Evolutionary conservation across 35 echinoderm and acorn worm species (phyloP).

Genomic region (Chiridota heheva): DNA sequence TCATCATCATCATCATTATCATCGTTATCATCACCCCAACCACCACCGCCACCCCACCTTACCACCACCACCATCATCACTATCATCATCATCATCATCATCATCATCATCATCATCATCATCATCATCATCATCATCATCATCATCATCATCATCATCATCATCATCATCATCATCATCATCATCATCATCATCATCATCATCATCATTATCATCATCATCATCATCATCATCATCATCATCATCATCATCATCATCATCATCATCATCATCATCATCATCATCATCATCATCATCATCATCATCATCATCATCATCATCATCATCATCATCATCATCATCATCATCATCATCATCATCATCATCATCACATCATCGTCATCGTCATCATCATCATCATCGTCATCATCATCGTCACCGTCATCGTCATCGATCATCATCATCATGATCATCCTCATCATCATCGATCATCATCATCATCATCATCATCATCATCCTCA

Average conservation of each 20-base stretch:
- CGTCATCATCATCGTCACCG: background rate
- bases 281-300: conserved; percentile 21
- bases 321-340: conserved; percentile 5
- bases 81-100: conserved; percentile 25
- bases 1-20: conserved; percentile 4
- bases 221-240: conserved; percentile 29
- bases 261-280: conserved; percentile 9
- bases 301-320: conserved; percentile 11
- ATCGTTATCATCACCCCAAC: background rate
- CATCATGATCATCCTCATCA: too few relatives aligned
- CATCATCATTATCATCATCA: conserved; percentile 1
- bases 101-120: conserved; percentile 29
- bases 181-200: conserved; percentile 17
- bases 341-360: conserved; percentile 19
- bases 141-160: conserved; percentile 5
- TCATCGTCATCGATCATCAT: background rate
- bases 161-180: conserved; percentile 25
- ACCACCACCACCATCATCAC: background rate
- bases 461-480: background rate
- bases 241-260: conserved; percentile 23
- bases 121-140: conserved; percentile 26
- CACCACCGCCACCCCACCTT: background rate
- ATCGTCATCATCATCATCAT: conserved; percentile 18
- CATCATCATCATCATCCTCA: conserved; percentile 31
- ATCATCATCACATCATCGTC: too few relatives aligned